phyloP scores from a whole-genome alignment of 2,888 invertebrate genomes.

The Chrysina gloriosa region DNA sequence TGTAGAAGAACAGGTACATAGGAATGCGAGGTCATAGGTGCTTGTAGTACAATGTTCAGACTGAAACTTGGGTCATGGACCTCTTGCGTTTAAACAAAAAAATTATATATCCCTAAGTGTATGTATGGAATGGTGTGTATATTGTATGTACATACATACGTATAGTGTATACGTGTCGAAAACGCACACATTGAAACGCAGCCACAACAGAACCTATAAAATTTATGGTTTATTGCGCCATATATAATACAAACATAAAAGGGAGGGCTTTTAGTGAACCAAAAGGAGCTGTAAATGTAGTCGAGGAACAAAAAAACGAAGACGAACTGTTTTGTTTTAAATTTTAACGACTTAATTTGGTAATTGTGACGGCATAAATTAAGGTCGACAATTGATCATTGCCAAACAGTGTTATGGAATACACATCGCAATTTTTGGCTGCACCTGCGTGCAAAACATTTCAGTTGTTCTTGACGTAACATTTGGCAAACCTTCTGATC shows the following conservation, averaged over 20 bases:
- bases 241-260: slow-evolving; percentile 41
- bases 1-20: slow-evolving; percentile 60
- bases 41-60: slow-evolving; percentile 63
- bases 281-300: slow-evolving; percentile 25
- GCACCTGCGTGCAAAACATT: too few relatives aligned
- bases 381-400: too few relatives aligned
- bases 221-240: slow-evolving; percentile 44
- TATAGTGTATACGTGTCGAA: neutral
- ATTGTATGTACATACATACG: neutral
- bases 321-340: neutral
- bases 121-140: too few relatives aligned
- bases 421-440: too few relatives aligned
- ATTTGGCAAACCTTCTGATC: too few relatives aligned
- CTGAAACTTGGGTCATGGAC: slow-evolving; percentile 61
- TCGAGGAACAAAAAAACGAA: neutral
- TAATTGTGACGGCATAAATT: slow-evolving; percentile 18
- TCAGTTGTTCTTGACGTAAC: too few relatives aligned
- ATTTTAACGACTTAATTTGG: slow-evolving; percentile 15
- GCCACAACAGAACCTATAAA: slow-evolving; percentile 51
- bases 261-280: slow-evolving; percentile 31
- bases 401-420: too few relatives aligned
- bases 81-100: slow-evolving; percentile 52
- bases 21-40: slow-evolving; percentile 66
- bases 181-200: slow-evolving; percentile 43
- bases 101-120: too few relatives aligned